phyloP scores from a whole-genome alignment of 2,888 invertebrate genomes.

The Lymantria dispar region DNA sequence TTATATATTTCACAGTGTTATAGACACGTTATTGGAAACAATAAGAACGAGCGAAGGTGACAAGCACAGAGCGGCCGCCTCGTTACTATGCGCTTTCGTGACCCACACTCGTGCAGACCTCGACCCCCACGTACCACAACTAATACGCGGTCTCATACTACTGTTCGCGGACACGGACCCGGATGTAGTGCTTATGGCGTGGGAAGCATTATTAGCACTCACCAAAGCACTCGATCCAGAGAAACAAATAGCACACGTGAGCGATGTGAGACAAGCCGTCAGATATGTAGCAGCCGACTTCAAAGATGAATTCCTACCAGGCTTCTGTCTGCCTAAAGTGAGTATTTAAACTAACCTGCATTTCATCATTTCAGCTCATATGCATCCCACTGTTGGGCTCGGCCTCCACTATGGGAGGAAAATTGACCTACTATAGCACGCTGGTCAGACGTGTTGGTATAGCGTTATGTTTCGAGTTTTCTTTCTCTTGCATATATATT shows the following conservation, averaged over 20 bases:
- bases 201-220: constrained; percentile 95
- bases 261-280: constrained; percentile 96
- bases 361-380: too few relatives aligned
- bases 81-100: constrained; percentile 95
- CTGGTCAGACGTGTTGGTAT: too few relatives aligned
- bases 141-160: constrained; percentile 93
- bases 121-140: constrained; percentile 92
- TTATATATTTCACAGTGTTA: constrained; percentile 32
- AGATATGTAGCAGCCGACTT: constrained; percentile 93
- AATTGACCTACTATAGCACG: too few relatives aligned
- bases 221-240: constrained; percentile 93
- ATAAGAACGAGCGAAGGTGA: constrained; percentile 64
- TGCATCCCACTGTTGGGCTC: too few relatives aligned
- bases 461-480: too few relatives aligned
- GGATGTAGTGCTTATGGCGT: constrained; percentile 88
- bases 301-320: constrained; percentile 91
- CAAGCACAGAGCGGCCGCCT: constrained; percentile 89
- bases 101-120: constrained; percentile 94
- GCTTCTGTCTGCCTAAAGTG: constrained; percentile 95
- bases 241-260: constrained; percentile 92
- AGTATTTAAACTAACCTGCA: background rate
- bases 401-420: too few relatives aligned
- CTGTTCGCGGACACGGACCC: constrained; percentile 92
- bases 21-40: constrained; percentile 46
- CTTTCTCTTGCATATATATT: too few relatives aligned